A percentile compares a stretch with the other conserved stretches of the same genome.
These are phyloP conservation scores for Julus scandinavius DNA, from an alignment of 2,888 invertebrate genomes.

Conservation along the genomic window DNA sequence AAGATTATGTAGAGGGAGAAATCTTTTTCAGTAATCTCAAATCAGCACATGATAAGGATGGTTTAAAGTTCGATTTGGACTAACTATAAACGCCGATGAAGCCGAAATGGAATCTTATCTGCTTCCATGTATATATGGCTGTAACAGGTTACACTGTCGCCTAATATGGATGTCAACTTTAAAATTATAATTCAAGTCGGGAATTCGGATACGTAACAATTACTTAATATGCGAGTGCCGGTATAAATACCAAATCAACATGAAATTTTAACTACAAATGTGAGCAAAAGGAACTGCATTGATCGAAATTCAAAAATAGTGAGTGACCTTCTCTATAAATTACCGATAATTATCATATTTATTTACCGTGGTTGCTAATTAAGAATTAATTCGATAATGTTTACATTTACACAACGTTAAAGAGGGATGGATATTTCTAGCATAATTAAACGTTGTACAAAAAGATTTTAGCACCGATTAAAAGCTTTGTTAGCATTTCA, in stretches of 20 bases:
- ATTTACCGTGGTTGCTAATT: too few species aligned
- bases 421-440: too few species aligned
- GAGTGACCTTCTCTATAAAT: too few species aligned
- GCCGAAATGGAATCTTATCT: neutral
- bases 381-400: too few species aligned
- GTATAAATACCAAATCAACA: neutral
- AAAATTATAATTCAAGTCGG: neutral
- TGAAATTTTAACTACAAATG: neutral
- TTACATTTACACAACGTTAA: too few species aligned
- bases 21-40: neutral
- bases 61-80: neutral
- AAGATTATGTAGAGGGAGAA: too few species aligned
- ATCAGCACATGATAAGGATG: neutral
- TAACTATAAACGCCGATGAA: neutral
- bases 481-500: too few species aligned
- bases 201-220: neutral
- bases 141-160: neutral
- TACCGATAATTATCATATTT: too few species aligned
- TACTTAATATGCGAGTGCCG: neutral
- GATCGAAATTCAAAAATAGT: neutral
- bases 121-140: neutral
- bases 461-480: too few species aligned
- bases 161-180: neutral
- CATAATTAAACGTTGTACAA: too few species aligned
- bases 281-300: neutral